Percentiles rank a stretch among this genome's conserved stretches.
Conservation (phyloP, 2,113 vertebrate species). For the Taurulus bubalis region DNA sequence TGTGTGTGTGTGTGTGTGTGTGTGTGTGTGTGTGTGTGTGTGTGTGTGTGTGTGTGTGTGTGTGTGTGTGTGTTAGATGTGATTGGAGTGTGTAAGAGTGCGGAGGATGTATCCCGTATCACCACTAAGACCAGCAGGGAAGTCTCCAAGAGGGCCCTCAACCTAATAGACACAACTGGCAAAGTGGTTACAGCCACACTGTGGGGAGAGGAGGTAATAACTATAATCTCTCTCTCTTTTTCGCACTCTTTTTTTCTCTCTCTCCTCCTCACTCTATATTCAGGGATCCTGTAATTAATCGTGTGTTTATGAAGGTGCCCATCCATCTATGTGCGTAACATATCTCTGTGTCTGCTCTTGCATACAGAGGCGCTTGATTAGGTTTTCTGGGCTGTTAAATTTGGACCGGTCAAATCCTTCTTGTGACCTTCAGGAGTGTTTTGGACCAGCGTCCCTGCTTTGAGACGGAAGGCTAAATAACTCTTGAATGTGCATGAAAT, state of each 20-base stretch:
- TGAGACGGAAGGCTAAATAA: constrained; percentile 66
- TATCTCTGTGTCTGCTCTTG: constrained; percentile 17
- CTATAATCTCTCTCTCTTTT: constrained; percentile 16
- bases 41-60: no score
- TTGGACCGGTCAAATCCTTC: constrained; percentile 54
- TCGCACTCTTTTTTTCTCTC: neutral
- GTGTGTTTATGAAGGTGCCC: constrained; percentile 38
- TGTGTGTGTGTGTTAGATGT: no score
- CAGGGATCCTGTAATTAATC: constrained; percentile 34
- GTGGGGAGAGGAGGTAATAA: constrained; percentile 91
- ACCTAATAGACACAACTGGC: constrained; percentile 89
- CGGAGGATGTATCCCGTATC: constrained; percentile 87
- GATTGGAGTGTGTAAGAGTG: constrained; percentile 93
- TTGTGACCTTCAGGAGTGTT: constrained; percentile 65
- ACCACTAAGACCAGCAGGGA: constrained; percentile 88
- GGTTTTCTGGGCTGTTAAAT: constrained; percentile 63
- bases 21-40: no score
- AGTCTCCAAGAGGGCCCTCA: constrained; percentile 90
- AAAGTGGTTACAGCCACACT: constrained; percentile 89
- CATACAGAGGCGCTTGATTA: constrained; percentile 44
- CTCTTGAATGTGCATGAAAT: constrained; percentile 66
- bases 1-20: no score
- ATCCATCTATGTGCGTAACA: constrained; percentile 11
- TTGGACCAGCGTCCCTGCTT: constrained; percentile 53
- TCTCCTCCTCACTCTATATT: constrained; percentile 5